These are phyloP conservation scores for Halictus rubicundus DNA, from an alignment of 1,140 invertebrate genomes.

Conservation along the genomic window DNA sequence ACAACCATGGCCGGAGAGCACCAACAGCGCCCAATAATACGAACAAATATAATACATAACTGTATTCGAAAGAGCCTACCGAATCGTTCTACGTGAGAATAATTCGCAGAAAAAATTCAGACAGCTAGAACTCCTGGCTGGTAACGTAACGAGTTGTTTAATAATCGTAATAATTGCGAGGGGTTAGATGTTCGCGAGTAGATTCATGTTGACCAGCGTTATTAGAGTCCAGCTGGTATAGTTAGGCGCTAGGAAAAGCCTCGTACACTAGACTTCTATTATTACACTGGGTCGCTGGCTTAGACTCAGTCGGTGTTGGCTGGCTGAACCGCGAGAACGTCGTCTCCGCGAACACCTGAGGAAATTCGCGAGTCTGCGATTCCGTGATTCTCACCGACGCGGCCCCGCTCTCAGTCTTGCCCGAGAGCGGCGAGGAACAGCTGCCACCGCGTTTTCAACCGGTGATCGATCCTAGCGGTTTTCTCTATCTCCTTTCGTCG, in stretches of 20 bases:
- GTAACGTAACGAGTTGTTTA: too few relatives aligned
- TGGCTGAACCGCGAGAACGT: constrained; percentile 79
- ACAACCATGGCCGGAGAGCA: too few relatives aligned
- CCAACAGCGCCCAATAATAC: too few relatives aligned
- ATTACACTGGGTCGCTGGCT: constrained; percentile 79
- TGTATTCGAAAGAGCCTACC: too few relatives aligned
- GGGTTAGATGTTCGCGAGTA: too few relatives aligned
- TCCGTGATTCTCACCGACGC: constrained; percentile 19
- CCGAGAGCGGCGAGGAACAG: constrained; percentile 8
- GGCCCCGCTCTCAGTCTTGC: constrained; percentile 7
- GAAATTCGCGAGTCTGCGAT: constrained; percentile 23
- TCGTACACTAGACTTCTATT: constrained; percentile 79
- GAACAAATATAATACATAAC: too few relatives aligned
- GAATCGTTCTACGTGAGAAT: too few relatives aligned
- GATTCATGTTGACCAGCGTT: constrained; percentile 28
- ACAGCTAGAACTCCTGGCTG: too few relatives aligned
- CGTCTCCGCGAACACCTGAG: constrained; percentile 73
- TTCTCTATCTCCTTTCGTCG: neutral
- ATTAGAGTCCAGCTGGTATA: constrained; percentile 65
- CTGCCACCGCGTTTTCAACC: neutral
- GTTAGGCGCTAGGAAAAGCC: constrained; percentile 70
- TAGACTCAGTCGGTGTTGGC: constrained; percentile 80
- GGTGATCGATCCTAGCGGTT: neutral
- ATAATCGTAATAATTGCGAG: too few relatives aligned
- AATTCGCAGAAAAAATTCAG: too few relatives aligned